phyloP scores from a whole-genome alignment of 2,113 vertebrate genomes.

The Etheostoma spectabile region DNA sequence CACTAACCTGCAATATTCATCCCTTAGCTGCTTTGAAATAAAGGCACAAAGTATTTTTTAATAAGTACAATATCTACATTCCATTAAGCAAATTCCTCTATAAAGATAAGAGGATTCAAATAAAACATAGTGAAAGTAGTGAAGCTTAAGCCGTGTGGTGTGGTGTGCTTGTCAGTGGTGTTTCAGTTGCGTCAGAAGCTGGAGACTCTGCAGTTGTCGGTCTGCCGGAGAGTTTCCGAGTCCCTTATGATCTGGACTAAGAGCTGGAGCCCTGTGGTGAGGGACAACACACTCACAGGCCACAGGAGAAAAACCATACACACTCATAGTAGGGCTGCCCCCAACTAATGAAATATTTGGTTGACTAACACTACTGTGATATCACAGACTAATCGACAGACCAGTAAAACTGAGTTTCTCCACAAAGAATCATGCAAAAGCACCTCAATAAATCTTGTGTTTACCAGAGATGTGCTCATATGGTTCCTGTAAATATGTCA shows the following conservation, averaged over 20 bases:
- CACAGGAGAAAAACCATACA: neutral
- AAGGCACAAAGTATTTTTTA: neutral
- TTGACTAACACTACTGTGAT: too few relatives aligned
- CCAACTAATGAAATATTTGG: too few relatives aligned
- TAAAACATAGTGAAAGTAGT: neutral
- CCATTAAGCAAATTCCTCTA: neutral
- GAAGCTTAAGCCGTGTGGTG: constrained; percentile 1
- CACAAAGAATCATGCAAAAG: too few relatives aligned
- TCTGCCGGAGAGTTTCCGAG: constrained; percentile 92
- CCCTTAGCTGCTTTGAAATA: neutral
- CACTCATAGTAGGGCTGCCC: neutral
- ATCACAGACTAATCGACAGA: too few relatives aligned
- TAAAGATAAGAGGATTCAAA: neutral
- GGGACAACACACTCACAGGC: constrained; percentile 36
- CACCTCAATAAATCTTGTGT: too few relatives aligned
- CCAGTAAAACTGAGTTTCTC: too few relatives aligned
- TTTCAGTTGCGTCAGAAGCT: constrained; percentile 94
- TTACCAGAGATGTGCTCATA: too few relatives aligned
- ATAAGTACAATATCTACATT: neutral
- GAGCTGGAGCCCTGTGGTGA: constrained; percentile 94
- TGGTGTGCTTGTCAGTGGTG: constrained; percentile 85
- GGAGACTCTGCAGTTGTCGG: constrained; percentile 90
- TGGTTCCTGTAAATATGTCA: too few relatives aligned
- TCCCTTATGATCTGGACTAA: constrained; percentile 94
- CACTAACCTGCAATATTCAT: neutral